phyloP scores from a whole-genome alignment of 2,797 vertebrate genomes.

The Brachyalestes nurse region DNA sequence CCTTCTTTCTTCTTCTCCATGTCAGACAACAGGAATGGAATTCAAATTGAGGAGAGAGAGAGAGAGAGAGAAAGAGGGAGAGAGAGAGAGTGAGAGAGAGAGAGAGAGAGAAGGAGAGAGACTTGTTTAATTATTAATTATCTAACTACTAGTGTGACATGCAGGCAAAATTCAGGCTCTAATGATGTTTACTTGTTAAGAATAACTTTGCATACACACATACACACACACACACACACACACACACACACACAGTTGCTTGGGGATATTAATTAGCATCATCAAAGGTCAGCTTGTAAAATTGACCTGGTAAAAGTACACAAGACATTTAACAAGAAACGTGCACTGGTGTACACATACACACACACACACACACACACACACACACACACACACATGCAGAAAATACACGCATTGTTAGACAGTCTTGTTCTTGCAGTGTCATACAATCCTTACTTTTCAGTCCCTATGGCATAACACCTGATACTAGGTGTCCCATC shows the following conservation, averaged over 20 bases:
- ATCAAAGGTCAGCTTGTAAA: not conserved
- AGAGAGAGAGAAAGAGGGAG: not conserved
- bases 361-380: slow-evolving; percentile 3
- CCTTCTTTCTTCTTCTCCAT: not conserved
- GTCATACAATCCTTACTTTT: not conserved
- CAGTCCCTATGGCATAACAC: not conserved
- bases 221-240: slow-evolving; percentile 22
- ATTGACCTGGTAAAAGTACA: slow-evolving; percentile 3
- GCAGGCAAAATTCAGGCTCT: not conserved
- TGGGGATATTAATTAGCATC: not conserved
- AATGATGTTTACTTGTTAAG: slow-evolving; percentile 27
- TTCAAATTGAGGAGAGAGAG: slow-evolving; percentile 1
- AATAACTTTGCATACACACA: slow-evolving; percentile 3
- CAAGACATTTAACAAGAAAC: slow-evolving; percentile 22
- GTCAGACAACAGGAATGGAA: not conserved
- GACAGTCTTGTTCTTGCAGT: not conserved
- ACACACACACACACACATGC: not conserved
- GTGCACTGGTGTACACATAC: slow-evolving; percentile 9
- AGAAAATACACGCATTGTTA: not conserved
- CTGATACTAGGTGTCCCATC: too few species aligned
- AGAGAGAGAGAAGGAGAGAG: not conserved
- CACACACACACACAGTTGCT: slow-evolving; percentile 13
- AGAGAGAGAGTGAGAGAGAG: not conserved
- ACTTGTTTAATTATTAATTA: not conserved
- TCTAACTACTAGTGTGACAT: slow-evolving; percentile 17